A percentile compares a stretch with the other conserved stretches of the same genome.
Evolutionary conservation across 2,888 invertebrate species (phyloP).

Genomic region (Drosophila anomalata): DNA sequence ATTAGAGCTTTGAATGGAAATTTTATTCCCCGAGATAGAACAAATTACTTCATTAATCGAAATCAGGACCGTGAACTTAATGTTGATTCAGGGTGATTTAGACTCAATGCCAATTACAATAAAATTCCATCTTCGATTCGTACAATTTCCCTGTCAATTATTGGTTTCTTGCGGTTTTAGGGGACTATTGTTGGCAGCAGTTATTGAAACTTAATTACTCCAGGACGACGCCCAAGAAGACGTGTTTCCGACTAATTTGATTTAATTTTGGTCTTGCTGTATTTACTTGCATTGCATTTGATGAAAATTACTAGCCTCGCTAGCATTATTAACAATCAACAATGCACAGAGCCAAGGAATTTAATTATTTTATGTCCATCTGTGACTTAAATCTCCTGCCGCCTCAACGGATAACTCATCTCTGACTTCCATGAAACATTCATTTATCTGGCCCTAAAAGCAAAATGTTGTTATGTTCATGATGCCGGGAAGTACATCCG

Average conservation of each 20-base stretch:
- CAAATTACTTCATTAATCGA: constrained; percentile 35
- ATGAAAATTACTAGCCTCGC: neutral
- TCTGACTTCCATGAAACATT: constrained; percentile 30
- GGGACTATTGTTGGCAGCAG: neutral
- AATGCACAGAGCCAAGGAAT: constrained; percentile 11
- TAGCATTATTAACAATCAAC: constrained; percentile 15
- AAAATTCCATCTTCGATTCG: neutral
- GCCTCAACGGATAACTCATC: neutral
- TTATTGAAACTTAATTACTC: neutral
- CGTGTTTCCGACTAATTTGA: neutral
- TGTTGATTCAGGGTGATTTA: constrained; percentile 7
- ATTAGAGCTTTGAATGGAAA: constrained; percentile 21
- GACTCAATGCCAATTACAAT: constrained; percentile 1
- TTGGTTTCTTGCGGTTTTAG: neutral
- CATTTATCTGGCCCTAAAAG: constrained; percentile 53
- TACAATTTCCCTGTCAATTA: constrained; percentile 7
- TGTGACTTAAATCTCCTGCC: neutral
- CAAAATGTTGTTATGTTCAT: constrained; percentile 50
- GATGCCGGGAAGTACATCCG: constrained; percentile 48
- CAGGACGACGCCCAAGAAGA: no score
- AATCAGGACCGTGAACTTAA: constrained; percentile 17
- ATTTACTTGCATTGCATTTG: neutral
- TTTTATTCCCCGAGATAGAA: constrained; percentile 13
- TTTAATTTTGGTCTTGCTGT: neutral
- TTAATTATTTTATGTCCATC: constrained; percentile 20